Conservation (phyloP, 37 sponge, comb jelly and placozoan genomes). For the Amphimedon queenslandica region DNA sequence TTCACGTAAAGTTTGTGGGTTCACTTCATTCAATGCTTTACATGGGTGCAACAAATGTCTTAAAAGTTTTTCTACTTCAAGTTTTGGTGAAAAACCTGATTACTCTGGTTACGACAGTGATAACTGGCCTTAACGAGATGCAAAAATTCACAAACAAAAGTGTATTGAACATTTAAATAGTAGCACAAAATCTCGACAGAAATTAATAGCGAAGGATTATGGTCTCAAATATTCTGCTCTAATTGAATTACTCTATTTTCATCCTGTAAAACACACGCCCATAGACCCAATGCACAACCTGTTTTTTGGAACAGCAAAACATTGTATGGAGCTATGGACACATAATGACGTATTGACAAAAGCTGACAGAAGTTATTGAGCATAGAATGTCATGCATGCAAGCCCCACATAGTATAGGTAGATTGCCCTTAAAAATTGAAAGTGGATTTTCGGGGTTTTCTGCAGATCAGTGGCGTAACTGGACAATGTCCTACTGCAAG, state of each 20-base stretch:
- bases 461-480: no score
- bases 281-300: constrained; percentile 42
- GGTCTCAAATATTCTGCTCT: constrained; percentile 14
- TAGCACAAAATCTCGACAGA: neutral
- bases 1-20: neutral
- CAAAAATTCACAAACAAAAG: neutral
- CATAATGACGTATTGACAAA: neutral
- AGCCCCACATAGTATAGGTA: no score
- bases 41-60: neutral
- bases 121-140: neutral
- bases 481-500: no score
- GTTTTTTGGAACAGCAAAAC: constrained; percentile 17
- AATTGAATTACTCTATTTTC: constrained; percentile 22
- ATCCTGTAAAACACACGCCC: constrained; percentile 2
- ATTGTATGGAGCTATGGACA: constrained; percentile 6
- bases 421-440: no score
- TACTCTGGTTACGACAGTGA: neutral
- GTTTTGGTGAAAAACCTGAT: neutral
- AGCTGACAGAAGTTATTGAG: no score
- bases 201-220: constrained; percentile 8
- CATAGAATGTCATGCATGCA: no score
- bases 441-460: no score
- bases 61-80: neutral
- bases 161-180: neutral
- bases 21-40: neutral